These are phyloP conservation scores for Psix sp. DNA, from an alignment of 1,140 invertebrate species.

Conservation along the genomic window DNA sequence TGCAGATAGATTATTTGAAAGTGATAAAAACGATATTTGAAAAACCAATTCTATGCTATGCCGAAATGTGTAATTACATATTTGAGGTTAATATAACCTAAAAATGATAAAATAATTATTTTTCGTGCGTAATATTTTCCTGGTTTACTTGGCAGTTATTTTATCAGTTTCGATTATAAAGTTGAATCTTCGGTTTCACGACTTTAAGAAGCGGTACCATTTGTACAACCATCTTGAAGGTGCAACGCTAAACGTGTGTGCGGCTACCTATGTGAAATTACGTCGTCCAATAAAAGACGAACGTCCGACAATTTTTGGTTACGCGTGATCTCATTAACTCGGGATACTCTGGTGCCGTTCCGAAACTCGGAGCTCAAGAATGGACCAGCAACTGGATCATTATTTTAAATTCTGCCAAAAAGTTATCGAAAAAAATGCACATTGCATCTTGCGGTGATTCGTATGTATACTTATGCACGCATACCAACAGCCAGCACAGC, in stretches of 20 bases:
- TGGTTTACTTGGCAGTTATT: too few relatives aligned
- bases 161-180: too few relatives aligned
- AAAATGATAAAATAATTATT: too few relatives aligned
- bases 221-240: slow-evolving; percentile 24
- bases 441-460: slow-evolving; percentile 67
- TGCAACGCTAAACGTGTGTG: slow-evolving; percentile 26
- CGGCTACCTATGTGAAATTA: slow-evolving; percentile 40
- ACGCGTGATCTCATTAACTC: slow-evolving; percentile 77
- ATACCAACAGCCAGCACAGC: slow-evolving; percentile 14
- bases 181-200: too few relatives aligned
- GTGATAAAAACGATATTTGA: too few relatives aligned
- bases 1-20: too few relatives aligned
- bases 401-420: slow-evolving; percentile 70
- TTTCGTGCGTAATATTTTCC: too few relatives aligned
- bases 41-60: too few relatives aligned
- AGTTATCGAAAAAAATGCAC: slow-evolving; percentile 69
- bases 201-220: too few relatives aligned
- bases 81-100: too few relatives aligned
- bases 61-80: too few relatives aligned
- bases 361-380: slow-evolving; percentile 39
- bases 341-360: slow-evolving; percentile 33
- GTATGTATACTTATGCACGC: slow-evolving; percentile 10
- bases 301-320: slow-evolving; percentile 75
- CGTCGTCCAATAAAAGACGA: slow-evolving; percentile 72
- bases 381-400: slow-evolving; percentile 63